Evolutionary conservation across 2,888 invertebrate species (phyloP), one percentile per base, ranked within the genome.

Genomic region (Tetanocera ferruginea): DNA sequence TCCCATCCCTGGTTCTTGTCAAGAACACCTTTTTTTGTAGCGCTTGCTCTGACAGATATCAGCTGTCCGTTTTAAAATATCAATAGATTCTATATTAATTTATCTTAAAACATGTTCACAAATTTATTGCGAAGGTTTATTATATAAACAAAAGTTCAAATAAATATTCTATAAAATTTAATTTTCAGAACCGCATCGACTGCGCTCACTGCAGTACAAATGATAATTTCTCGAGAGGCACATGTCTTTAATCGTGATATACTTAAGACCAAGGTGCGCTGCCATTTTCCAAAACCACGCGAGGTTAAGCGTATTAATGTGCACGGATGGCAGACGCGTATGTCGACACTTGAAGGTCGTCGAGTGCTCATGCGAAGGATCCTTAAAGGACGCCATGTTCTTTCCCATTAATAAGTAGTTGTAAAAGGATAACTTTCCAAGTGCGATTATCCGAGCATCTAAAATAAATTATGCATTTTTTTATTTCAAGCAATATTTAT

Each of bases 281-380:
- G 88, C 64, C 87, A 95, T 84, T 96, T 96, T 84, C 95, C 95
- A 0, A 91, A 94, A 64, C 94, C 96, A 0, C 93, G 92, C 73
- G 96, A 96, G 90, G 91, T 92, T 0, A 93, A 91, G 84, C 91
- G 96, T 83, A 91, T 95, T 1, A 92, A 92, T 57, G 91, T 92
- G 9, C 94, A 95, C 81, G 95, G 96, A 0, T 96, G 93, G 92
- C 89, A 91, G 6, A 88, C 91, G 0, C 92, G 95, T 79, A 93
- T 96, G 91, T 92, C 94, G 0, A 95, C 95, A 0, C 90, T 91
- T 0, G 90, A 86, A 64, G 96, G 96, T 4, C 91, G 95, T n/a
- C 92, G 91, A 85, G 88, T 94, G 34, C 89, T 96, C 17, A 95
- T 95, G 95, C 91, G 94, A 83, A 91, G 95, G 82, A 91, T 96